Evolutionary conservation across 2,888 invertebrate species (phyloP).

Genomic region (Boloria euphrosyne): DNA sequence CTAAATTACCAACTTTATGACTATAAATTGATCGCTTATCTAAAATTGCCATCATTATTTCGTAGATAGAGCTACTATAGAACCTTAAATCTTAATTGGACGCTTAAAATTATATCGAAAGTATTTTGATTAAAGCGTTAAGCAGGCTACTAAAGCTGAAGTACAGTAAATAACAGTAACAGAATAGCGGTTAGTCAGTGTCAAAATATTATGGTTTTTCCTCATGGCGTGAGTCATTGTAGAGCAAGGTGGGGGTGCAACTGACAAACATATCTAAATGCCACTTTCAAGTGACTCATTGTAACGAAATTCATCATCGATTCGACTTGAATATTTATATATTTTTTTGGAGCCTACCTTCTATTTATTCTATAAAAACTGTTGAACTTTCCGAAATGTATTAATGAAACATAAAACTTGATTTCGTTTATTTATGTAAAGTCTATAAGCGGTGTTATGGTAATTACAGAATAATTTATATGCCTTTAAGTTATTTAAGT

Average conservation of each 20-base stretch:
- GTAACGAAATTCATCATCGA: conserved; percentile 4
- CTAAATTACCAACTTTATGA: conserved; percentile 6
- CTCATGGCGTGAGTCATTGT: conserved; percentile 34
- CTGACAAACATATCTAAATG: conserved; percentile 10
- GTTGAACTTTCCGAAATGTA: too few species aligned
- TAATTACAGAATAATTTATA: too few species aligned
- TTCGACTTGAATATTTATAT: background rate
- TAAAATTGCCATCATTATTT: too few species aligned
- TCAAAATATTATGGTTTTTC: conserved; percentile 39
- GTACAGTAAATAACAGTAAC: conserved; percentile 36
- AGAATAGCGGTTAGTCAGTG: conserved; percentile 28
- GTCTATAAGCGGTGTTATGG: too few species aligned
- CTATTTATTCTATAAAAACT: background rate
- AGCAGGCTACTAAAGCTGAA: conserved; percentile 1
- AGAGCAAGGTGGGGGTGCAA: conserved; percentile 30
- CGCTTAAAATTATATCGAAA: conserved; percentile 7
- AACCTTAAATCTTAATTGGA: conserved; percentile 4
- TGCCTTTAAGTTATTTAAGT: too few species aligned
- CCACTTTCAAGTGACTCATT: conserved; percentile 30
- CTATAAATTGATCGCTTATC: too few species aligned
- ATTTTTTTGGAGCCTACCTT: conserved; percentile 3
- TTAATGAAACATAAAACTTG: too few species aligned
- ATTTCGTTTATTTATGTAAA: too few species aligned
- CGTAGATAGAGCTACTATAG: background rate
- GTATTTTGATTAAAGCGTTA: background rate